Percentiles rank a stretch among this genome's conserved stretches.
These are phyloP conservation scores for Lepidocyrtoides sp. DNA, from an alignment of 2,888 invertebrate genomes.

Conservation along the genomic window DNA sequence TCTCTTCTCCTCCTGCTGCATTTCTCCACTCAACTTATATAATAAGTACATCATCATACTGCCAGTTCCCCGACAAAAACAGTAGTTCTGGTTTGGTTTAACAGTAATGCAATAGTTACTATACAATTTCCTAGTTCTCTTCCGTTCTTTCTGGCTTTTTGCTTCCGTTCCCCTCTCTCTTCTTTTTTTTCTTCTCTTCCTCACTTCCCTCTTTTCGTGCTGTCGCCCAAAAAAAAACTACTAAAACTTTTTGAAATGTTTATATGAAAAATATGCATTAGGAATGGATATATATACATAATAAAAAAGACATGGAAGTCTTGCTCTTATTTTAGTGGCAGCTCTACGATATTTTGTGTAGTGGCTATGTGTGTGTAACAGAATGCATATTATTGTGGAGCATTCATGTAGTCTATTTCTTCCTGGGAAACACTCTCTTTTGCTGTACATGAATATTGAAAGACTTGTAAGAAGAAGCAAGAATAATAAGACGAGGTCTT, in stretches of 20 bases:
- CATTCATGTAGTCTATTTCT: background rate
- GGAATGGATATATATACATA: constrained; percentile 35
- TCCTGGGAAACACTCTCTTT: constrained; percentile 1
- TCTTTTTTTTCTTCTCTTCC: constrained; percentile 76
- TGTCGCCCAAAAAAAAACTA: constrained; percentile 36
- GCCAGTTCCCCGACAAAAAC: background rate
- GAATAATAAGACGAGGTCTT: constrained; percentile 40
- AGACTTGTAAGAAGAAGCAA: constrained; percentile 7
- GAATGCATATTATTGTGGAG: constrained; percentile 1
- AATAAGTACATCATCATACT: constrained; percentile 42
- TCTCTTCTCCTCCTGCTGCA: background rate
- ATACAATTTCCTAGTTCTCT: constrained; percentile 33
- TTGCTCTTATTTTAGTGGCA: background rate
- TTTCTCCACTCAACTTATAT: constrained; percentile 28
- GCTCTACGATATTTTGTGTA: background rate
- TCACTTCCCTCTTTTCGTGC: constrained; percentile 29
- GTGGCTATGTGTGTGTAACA: background rate
- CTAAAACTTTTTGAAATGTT: constrained; percentile 70
- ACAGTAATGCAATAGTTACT: constrained; percentile 34
- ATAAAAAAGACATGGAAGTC: too few species aligned
- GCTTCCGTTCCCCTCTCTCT: constrained; percentile 59
- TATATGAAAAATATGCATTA: constrained; percentile 60
- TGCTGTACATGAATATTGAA: constrained; percentile 72
- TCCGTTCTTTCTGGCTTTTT: constrained; percentile 38
- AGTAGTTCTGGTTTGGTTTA: background rate